phyloP scores from a whole-genome alignment of 2,888 invertebrate species.

The Microplitis manilae region DNA sequence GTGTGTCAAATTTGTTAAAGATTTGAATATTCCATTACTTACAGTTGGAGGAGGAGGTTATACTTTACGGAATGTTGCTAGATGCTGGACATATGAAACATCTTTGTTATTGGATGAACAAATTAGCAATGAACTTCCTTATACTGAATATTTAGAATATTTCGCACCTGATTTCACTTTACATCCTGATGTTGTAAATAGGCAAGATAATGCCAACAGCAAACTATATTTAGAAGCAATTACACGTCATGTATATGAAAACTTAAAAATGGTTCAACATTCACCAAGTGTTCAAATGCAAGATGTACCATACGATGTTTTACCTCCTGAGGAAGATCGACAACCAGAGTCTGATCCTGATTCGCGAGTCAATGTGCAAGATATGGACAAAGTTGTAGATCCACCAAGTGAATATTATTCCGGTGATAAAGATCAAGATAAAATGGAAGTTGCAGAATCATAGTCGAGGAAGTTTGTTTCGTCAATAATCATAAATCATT shows the following conservation, averaged over 20 bases:
- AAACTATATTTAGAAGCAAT: conserved; percentile 96
- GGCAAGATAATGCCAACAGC: conserved; percentile 93
- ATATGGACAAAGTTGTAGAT: conserved; percentile 87
- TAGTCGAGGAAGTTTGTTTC: conserved; percentile 49
- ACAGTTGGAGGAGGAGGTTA: conserved; percentile 91
- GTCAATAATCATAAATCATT: too few species aligned
- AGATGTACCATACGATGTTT: conserved; percentile 88
- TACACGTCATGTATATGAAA: conserved; percentile 90
- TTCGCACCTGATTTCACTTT: conserved; percentile 97
- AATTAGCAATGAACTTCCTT: conserved; percentile 95
- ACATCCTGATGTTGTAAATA: conserved; percentile 91
- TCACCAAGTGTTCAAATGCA: conserved; percentile 99
- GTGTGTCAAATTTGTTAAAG: conserved; percentile 96
- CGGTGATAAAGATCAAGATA: conserved; percentile 92
- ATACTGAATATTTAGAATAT: conserved; percentile 96
- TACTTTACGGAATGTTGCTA: conserved; percentile 95
- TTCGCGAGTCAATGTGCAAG: conserved; percentile 82
- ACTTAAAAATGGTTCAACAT: conserved; percentile 92
- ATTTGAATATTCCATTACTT: conserved; percentile 90
- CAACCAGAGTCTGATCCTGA: conserved; percentile 90
- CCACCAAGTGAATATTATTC: conserved; percentile 91
- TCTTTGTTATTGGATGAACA: conserved; percentile 92
- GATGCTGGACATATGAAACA: conserved; percentile 99
- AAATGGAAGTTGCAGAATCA: conserved; percentile 74
- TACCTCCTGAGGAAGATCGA: conserved; percentile 80